Conservation (phyloP, 2,888 invertebrate species). For the Tetropium fuscum region DNA sequence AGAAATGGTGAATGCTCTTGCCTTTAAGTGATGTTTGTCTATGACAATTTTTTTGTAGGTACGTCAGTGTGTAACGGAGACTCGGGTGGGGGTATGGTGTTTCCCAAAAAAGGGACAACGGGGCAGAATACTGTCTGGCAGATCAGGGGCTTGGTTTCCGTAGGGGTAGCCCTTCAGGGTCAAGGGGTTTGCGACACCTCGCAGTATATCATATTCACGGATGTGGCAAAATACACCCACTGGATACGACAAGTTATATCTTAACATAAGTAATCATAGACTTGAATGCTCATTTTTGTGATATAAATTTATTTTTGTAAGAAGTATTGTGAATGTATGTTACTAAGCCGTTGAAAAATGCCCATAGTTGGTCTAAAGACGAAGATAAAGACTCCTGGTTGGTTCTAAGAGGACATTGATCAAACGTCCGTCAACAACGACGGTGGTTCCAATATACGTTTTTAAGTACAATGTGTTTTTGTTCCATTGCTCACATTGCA, state of each 20-base stretch:
- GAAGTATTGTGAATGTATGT: no score
- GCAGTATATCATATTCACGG: conserved; percentile 74
- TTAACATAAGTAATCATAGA: background rate
- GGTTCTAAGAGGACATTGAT: no score
- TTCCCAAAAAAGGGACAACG: conserved; percentile 53
- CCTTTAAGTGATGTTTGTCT: background rate
- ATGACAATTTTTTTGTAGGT: conserved; percentile 35
- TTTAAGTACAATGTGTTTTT: no score
- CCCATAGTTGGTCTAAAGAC: no score
- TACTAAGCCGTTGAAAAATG: no score
- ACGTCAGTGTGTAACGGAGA: conserved; percentile 70
- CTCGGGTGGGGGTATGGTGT: conserved; percentile 64
- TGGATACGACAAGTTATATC: conserved; percentile 50
- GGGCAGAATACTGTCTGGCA: conserved; percentile 56
- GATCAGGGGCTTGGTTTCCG: conserved; percentile 69
- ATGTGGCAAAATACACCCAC: conserved; percentile 68
- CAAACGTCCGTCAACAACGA: no score
- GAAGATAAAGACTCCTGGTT: no score
- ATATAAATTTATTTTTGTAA: conserved; percentile 23
- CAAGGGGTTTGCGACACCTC: conserved; percentile 71
- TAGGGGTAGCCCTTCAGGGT: conserved; percentile 71
- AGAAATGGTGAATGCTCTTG: conserved; percentile 59
- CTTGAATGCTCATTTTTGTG: conserved; percentile 28
- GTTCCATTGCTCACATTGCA: no score
- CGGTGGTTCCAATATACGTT: no score